A percentile compares a stretch with the other conserved stretches of the same genome.
Evolutionary conservation across 2,113 vertebrate species (phyloP).

Genomic region (Urocynchramus pylzowi): DNA sequence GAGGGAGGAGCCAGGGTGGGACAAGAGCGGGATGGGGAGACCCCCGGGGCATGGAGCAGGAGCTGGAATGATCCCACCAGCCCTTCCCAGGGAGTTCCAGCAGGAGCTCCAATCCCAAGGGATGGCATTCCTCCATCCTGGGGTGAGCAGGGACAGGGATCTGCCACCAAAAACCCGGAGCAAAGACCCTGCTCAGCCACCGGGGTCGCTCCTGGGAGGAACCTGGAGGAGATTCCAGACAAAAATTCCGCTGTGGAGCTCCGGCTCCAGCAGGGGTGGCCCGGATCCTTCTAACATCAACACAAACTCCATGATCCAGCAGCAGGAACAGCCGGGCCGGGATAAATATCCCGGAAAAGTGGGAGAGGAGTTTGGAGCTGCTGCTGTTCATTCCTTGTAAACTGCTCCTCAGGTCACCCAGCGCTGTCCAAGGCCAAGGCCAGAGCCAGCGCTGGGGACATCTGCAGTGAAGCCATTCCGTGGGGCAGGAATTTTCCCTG

Average conservation of each 20-base stretch:
- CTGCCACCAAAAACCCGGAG: neutral
- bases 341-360: neutral
- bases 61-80: neutral
- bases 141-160: neutral
- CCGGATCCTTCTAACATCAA: neutral
- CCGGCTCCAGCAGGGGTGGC: neutral
- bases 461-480: neutral
- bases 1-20: neutral
- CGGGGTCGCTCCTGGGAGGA: neutral
- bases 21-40: neutral
- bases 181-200: neutral
- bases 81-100: neutral
- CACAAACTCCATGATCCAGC: neutral
- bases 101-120: neutral
- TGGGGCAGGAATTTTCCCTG: fast-evolving
- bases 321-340: neutral
- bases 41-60: neutral
- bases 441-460: neutral
- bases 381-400: neutral
- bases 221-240: neutral
- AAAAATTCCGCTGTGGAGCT: neutral
- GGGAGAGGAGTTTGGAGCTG: neutral
- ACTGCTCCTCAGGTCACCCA: neutral
- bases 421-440: neutral
- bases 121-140: fast-evolving